These are phyloP conservation scores for Calameuta pallipes DNA, from an alignment of 2,888 invertebrate genomes.

Conservation along the genomic window DNA sequence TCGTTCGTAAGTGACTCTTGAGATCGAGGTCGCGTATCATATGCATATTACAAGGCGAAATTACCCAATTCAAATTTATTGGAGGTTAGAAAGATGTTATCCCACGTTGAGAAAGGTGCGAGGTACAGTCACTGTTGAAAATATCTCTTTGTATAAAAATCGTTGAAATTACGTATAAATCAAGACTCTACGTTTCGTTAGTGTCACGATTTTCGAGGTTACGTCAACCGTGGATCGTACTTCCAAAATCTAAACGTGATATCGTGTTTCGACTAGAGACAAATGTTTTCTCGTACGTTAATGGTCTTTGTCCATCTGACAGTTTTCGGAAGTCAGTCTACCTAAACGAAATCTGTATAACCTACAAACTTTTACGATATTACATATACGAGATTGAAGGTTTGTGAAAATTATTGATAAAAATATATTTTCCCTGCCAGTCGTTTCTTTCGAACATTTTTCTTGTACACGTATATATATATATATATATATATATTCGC, in stretches of 20 bases:
- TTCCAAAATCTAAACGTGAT: background rate
- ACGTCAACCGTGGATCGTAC: background rate
- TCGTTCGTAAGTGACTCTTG: background rate
- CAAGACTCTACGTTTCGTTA: background rate
- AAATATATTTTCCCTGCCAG: background rate
- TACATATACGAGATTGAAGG: background rate
- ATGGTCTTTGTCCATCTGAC: background rate
- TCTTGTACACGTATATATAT: background rate
- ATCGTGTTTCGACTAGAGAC: background rate
- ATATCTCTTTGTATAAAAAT: background rate
- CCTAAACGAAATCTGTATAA: background rate
- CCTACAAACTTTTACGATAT: background rate
- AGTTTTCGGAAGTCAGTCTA: background rate
- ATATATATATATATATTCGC: background rate
- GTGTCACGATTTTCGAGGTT: background rate
- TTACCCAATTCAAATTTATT: background rate
- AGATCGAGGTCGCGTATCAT: background rate
- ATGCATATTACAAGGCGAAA: background rate
- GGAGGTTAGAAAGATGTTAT: background rate
- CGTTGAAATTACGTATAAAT: background rate
- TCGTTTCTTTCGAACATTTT: background rate
- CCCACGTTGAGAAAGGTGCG: background rate
- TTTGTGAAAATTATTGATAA: background rate
- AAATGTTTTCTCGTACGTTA: background rate
- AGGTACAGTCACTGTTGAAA: background rate